A percentile compares a stretch with the other conserved stretches of the same genome.
Conservation (phyloP, 2,797 vertebrate species). For the Scyliorhinus canicula region DNA sequence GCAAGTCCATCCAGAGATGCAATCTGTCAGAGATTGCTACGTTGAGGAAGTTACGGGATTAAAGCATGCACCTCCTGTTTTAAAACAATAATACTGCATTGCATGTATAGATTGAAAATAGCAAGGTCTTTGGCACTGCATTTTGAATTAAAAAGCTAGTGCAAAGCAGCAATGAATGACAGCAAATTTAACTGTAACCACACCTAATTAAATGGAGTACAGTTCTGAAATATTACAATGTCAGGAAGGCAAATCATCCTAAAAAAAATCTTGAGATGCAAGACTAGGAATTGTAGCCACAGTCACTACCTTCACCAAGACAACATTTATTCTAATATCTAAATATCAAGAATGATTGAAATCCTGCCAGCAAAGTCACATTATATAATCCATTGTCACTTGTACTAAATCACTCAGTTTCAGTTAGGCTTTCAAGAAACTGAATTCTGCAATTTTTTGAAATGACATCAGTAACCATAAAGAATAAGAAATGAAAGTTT, state of each 20-base stretch:
- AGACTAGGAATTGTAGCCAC: neutral
- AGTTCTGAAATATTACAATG: neutral
- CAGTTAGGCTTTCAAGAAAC: neutral
- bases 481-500: neutral
- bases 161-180: neutral
- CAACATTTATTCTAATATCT: neutral
- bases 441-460: neutral
- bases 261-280: neutral
- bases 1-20: no score
- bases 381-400: neutral
- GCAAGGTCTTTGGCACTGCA: neutral
- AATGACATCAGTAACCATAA: neutral
- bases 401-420: neutral
- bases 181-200: neutral
- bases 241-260: neutral
- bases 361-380: neutral
- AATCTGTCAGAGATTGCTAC: no score
- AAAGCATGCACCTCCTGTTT: neutral
- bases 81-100: neutral
- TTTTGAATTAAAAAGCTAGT: neutral
- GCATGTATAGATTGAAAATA: neutral
- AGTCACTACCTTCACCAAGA: neutral
- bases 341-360: neutral
- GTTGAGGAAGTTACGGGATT: no score
- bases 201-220: neutral